These are phyloP conservation scores for Chelon auratus DNA, from an alignment of 2,797 vertebrate genomes.

Conservation along the genomic window DNA sequence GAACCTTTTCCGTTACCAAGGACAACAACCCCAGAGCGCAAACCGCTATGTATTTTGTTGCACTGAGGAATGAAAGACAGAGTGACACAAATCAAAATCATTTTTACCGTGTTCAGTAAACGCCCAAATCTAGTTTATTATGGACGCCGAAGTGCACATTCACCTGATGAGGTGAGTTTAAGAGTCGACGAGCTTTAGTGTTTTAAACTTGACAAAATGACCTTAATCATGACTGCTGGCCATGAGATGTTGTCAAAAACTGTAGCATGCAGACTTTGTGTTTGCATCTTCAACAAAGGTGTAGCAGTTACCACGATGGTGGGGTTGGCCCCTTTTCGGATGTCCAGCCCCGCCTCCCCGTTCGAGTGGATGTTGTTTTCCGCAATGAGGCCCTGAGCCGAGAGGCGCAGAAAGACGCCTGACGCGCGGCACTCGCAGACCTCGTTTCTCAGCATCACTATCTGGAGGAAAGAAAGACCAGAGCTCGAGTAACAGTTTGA, in stretches of 20 bases:
- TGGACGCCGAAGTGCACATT: not conserved
- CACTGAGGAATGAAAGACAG: conserved; percentile 81
- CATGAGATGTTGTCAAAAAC: not conserved
- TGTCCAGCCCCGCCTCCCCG: conserved; percentile 90
- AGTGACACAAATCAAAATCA: not conserved
- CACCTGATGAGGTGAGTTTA: not conserved
- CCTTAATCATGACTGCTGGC: not conserved
- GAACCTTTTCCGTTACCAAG: conserved; percentile 93
- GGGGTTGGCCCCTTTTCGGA: conserved; percentile 89
- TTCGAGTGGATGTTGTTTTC: conserved; percentile 93
- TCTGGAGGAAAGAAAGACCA: conserved; percentile 74
- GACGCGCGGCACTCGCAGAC: conserved; percentile 90
- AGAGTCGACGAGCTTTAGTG: too few relatives aligned
- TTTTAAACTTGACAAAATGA: too few relatives aligned
- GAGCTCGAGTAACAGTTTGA: conserved; percentile 36
- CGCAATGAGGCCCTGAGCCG: conserved; percentile 89
- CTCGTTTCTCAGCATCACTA: conserved; percentile 91
- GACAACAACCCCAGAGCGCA: conserved; percentile 92
- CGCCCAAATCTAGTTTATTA: not conserved
- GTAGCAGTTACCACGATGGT: conserved; percentile 86
- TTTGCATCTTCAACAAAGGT: not conserved
- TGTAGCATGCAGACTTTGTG: not conserved
- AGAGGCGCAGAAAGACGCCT: conserved; percentile 89
- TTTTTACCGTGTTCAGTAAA: not conserved
- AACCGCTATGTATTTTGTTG: conserved; percentile 94